These are phyloP conservation scores for Lutraria lutraria DNA, from an alignment of 2,888 invertebrate genomes.

Conservation along the genomic window DNA sequence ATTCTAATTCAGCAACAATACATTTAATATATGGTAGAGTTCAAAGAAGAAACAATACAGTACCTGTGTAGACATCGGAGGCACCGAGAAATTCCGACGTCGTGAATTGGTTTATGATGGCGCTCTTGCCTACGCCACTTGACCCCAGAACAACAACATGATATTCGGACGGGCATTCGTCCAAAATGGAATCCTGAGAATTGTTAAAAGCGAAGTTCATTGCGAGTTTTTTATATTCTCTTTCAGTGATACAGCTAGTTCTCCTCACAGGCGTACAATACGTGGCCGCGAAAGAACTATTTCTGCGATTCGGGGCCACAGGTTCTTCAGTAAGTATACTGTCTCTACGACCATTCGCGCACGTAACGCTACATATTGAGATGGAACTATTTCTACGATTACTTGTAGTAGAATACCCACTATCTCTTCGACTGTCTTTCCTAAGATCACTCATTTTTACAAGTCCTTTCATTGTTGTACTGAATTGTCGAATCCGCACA, in stretches of 20 bases:
- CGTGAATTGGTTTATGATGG: slow-evolving; percentile 91
- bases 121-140: slow-evolving; percentile 91
- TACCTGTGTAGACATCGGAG: slow-evolving; percentile 66
- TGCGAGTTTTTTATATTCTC: slow-evolving; percentile 60
- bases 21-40: no score
- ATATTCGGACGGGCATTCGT: slow-evolving; percentile 86
- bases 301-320: slow-evolving; percentile 18
- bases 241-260: slow-evolving; percentile 61
- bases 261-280: slow-evolving; percentile 60
- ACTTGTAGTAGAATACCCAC: slow-evolving; percentile 53
- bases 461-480: slow-evolving; percentile 96
- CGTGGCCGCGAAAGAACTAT: slow-evolving; percentile 45
- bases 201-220: slow-evolving; percentile 43
- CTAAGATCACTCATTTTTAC: slow-evolving; percentile 94
- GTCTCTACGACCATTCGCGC: slow-evolving; percentile 53
- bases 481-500: slow-evolving; percentile 94
- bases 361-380: slow-evolving; percentile 43
- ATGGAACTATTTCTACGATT: slow-evolving; percentile 55
- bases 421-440: slow-evolving; percentile 64
- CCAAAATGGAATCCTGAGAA: slow-evolving; percentile 66
- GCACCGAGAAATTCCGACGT: slow-evolving; percentile 89
- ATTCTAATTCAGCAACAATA: no score
- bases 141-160: slow-evolving; percentile 90
- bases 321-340: slow-evolving; percentile 54
- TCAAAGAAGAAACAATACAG: no score